Percentiles rank a stretch among this genome's conserved stretches.
These are phyloP conservation scores for Eulithis testata DNA, from an alignment of 2,888 invertebrate species.

Conservation along the genomic window DNA sequence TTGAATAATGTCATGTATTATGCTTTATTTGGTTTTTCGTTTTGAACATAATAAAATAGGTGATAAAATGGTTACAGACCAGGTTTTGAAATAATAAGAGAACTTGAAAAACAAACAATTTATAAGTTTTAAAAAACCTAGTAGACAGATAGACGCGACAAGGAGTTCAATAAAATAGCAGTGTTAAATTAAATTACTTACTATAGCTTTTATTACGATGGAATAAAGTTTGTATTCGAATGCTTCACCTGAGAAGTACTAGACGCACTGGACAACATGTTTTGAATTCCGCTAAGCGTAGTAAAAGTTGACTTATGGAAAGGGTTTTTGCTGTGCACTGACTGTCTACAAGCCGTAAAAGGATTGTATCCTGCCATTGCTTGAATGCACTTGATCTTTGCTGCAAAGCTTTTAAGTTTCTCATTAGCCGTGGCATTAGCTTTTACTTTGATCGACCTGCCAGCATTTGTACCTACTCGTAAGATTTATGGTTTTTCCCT, in stretches of 20 bases:
- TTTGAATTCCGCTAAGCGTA: slow-evolving; percentile 21
- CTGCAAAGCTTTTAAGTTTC: slow-evolving; percentile 14
- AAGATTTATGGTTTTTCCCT: background rate
- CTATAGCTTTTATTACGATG: background rate
- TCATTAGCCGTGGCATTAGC: background rate
- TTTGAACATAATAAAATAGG: background rate
- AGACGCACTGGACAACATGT: slow-evolving; percentile 13
- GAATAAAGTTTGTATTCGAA: background rate
- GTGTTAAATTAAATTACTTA: background rate
- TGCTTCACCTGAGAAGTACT: slow-evolving; percentile 1
- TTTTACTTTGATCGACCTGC: background rate
- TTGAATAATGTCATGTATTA: slow-evolving; percentile 37
- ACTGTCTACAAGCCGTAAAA: slow-evolving; percentile 15
- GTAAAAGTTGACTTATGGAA: slow-evolving; percentile 31
- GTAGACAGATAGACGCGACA: slow-evolving; percentile 6
- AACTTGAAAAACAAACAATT: slow-evolving; percentile 2
- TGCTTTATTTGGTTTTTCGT: slow-evolving; percentile 37
- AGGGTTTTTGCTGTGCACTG: slow-evolving; percentile 24
- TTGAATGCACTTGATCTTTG: slow-evolving; percentile 26
- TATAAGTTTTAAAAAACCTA: background rate
- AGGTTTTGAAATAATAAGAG: too few relatives aligned
- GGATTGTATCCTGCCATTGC: slow-evolving; percentile 31
- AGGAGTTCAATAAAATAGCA: background rate
- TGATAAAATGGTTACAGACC: too few relatives aligned
- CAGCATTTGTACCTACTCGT: background rate